Base-by-base conservation (phyloP, 2,888 invertebrate species). In the Helobdella robusta region DNA sequence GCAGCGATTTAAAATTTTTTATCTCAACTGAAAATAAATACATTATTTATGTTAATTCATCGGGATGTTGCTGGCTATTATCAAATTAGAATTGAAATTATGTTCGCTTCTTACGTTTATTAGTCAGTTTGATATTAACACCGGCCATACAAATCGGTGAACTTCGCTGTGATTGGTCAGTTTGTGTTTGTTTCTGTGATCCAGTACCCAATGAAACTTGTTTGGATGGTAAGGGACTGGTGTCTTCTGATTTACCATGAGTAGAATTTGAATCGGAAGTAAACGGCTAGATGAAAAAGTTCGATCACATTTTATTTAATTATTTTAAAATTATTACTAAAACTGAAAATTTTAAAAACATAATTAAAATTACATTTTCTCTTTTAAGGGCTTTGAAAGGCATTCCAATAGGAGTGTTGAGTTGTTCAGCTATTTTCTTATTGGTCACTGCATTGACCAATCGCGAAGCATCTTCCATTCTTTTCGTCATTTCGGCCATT, bases 401-500 rank as follows among this genome's bases (percentile, higher is more conserved):
- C 1, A 35, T n/a, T 6, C 59, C 5, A 36, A 20, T n/a, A 20
- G 23, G 60, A 2, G 25, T 28, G 15, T 20, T 35, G n/a, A 40
- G 18, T 25, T 25, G 40, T 25, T 25, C 44, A 15, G n/a, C 60
- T 18, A 60, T 23, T 48, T 30, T 50, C 30, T 62, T 28, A 56
- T 56, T 56, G 2, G 56, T 32, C n/a, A 32, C 56, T 2, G 56
- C 56, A 2, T 28, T 32, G 25, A 32, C 56, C 56, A 56, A 30
- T 30, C 56, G 25, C n/a, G 56, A 56, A 18, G 56, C 56, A 32
- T 62, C 62, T 20, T 62, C 50, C 44, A 62, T 50, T 25, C 62
- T 28, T 50, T 48, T 62, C 30, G 44, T 50, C 62, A 62, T 62
- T 50, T 62, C 50, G 30, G 50, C 62, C 62, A 62, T 62, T 18